Evolutionary conservation across 2,797 vertebrate genomes (phyloP).

Genomic region (Macropodus opercularis): DNA sequence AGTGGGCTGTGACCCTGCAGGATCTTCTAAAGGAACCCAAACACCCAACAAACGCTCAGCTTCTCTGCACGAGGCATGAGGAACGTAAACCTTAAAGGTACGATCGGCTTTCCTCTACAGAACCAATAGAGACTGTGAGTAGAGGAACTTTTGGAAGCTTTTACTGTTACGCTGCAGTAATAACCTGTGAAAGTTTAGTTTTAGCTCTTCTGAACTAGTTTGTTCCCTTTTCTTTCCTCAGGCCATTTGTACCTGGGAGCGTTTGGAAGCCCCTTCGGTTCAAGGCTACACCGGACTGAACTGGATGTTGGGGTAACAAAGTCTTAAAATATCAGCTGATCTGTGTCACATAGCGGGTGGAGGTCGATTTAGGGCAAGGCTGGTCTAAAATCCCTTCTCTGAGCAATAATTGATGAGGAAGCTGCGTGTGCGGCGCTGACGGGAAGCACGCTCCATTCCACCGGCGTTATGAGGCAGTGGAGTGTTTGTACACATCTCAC

Average conservation of each 20-base stretch:
- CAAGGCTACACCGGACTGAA: background rate
- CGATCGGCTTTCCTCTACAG: background rate
- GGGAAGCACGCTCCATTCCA: constrained; percentile 78
- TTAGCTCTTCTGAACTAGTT: too few species aligned
- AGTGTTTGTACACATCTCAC: constrained; percentile 34
- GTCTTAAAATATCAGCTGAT: constrained; percentile 47
- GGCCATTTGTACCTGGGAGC: too few species aligned
- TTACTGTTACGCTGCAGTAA: too few species aligned
- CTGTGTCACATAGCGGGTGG: constrained; percentile 37
- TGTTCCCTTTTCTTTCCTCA: too few species aligned
- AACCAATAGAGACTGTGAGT: background rate
- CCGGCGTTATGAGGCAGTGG: constrained; percentile 45
- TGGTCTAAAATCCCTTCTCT: constrained; percentile 66
- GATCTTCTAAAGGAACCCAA: too few species aligned
- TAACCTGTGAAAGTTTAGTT: too few species aligned
- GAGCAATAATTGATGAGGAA: constrained; percentile 74
- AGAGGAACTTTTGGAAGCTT: background rate
- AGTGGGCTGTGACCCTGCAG: too few species aligned
- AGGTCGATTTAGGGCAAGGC: constrained; percentile 52
- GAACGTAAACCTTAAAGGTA: background rate
- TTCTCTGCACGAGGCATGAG: too few species aligned
- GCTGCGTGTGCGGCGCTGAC: constrained; percentile 6
- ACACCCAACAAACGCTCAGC: too few species aligned
- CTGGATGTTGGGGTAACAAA: background rate
- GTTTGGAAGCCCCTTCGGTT: background rate